Base-by-base conservation (phyloP, 2,797 vertebrate species). In the Poliocrania exsul region DNA sequence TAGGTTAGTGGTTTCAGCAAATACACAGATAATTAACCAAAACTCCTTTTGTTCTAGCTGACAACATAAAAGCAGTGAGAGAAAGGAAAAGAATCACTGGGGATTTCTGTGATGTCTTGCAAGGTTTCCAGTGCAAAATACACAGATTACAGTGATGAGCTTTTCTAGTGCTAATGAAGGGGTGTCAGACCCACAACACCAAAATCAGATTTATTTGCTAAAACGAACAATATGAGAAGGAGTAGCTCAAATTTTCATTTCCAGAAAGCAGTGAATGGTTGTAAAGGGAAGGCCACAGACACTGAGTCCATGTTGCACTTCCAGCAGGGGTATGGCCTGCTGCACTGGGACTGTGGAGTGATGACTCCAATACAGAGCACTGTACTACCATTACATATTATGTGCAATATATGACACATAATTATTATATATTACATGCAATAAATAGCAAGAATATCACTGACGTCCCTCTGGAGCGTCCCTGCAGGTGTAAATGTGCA, bases 1-100 rank as follows among this genome's bases (percentile, higher is more conserved):
- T 96, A 88, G 86, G 89, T 96, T 93, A 96, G 89, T 83, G 89
- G 69, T 89, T 93, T 83, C 89, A 94, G 86, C 89, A 93, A 86
- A 96, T 42, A 92, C 62, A 69, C 47, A 78, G 79, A 74, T 94
- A 93, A 97, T 94, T 95, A 96, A 80, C 75, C 65, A 72, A 87
- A 91, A 61, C 42, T 93, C 46, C 94, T 91, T 96, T 96, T 96
- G 84, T 95, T 96, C 81, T 94, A 58, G 54, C 82, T 12, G 35
- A 83, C 84, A 95, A 67, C 80, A 87, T 72, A 83, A 96, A 92
- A 92, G 72, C 72, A 75, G 49, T 6, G 53, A 89, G 66, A 83
- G 50, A 75, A 70, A 87, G 57, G 35, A 15, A 46, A 60, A 83
- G 64, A 77, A 80, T 65, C 86, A 78, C 28, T 2, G 37, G 78